Evolutionary conservation across 2,113 vertebrate species (phyloP).

Genomic region (Cynocephalus volans): DNA sequence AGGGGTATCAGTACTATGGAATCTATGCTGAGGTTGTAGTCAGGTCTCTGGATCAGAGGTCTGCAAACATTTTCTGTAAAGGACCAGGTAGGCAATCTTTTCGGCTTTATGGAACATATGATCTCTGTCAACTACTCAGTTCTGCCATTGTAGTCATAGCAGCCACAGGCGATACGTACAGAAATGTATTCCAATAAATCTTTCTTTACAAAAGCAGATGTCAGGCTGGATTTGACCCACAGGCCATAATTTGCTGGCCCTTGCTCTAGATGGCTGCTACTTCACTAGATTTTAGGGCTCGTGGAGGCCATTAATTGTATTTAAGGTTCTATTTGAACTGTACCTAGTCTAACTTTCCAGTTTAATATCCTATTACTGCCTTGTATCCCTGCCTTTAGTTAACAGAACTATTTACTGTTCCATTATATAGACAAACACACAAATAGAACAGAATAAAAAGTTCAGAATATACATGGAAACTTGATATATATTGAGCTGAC

Average conservation of each 20-base stretch:
- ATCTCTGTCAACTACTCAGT: not conserved
- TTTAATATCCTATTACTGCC: not conserved
- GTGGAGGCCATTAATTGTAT: not conserved
- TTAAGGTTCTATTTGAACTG: not conserved
- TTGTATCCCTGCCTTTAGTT: not conserved
- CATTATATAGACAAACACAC: conserved; percentile 12
- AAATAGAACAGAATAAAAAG: not conserved
- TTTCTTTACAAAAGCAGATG: conserved; percentile 32
- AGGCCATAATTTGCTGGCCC: not conserved
- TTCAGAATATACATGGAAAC: not conserved
- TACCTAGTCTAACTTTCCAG: not conserved
- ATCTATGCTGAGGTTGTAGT: not conserved
- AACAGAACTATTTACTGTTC: not conserved
- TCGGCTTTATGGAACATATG: not conserved
- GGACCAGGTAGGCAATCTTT: not conserved
- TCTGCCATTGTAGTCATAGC: not conserved
- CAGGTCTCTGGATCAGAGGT: not conserved
- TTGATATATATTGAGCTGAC: not conserved
- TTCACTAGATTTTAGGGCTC: not conserved
- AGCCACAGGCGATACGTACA: not conserved
- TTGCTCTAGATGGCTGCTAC: not conserved
- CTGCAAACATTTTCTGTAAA: not conserved
- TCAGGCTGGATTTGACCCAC: not conserved
- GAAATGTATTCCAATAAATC: not conserved
- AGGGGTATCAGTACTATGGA: not conserved